Conservation (phyloP, 2,113 vertebrate genomes). For the Gopherus evgoodei region DNA sequence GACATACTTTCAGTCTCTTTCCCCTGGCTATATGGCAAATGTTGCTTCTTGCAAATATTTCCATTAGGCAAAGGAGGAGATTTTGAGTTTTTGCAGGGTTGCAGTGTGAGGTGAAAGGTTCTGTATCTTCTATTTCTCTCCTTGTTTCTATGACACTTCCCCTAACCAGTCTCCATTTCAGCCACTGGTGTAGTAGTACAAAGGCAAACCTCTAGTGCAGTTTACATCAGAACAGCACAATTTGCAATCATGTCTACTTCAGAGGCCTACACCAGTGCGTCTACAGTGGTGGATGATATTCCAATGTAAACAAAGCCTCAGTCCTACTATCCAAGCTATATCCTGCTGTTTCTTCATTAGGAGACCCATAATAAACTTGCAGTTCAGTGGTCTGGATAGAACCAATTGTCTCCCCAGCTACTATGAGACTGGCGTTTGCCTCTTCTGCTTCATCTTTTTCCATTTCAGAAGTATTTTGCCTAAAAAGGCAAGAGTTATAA, state of each 20-base stretch:
- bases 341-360: neutral
- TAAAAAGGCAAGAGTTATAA: slow-evolving; percentile 19
- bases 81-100: neutral
- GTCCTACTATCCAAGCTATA: neutral
- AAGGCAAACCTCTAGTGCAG: neutral
- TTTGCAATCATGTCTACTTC: neutral
- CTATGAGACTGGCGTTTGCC: neutral
- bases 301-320: neutral
- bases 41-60: neutral
- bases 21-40: neutral
- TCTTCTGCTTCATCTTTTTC: neutral
- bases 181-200: neutral
- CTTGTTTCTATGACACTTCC: neutral
- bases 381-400: slow-evolving; percentile 23
- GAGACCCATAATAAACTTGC: neutral
- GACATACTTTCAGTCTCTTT: neutral
- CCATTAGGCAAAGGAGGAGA: neutral
- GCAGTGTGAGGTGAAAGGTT: neutral
- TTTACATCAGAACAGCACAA: neutral
- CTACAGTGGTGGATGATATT: neutral
- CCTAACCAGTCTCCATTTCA: neutral
- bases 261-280: neutral
- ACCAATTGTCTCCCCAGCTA: neutral
- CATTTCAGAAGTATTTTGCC: slow-evolving; percentile 27
- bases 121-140: neutral